These are phyloP conservation scores for Hypomecis atomaria DNA, from an alignment of 2,888 invertebrate species.

Conservation along the genomic window DNA sequence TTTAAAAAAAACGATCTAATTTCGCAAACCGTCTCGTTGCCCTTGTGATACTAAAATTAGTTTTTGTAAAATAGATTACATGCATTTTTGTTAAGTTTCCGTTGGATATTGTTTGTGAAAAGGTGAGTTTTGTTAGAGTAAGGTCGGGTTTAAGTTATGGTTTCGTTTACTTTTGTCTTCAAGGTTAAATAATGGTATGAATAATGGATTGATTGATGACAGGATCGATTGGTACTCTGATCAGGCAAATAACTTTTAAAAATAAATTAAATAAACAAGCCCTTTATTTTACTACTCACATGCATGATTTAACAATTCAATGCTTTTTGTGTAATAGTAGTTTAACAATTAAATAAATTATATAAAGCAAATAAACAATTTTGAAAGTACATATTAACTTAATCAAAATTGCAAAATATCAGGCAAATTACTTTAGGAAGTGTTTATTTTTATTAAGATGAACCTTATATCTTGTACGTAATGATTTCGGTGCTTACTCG, in stretches of 20 bases:
- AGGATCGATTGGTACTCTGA: not conserved
- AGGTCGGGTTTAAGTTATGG: slow-evolving; percentile 18
- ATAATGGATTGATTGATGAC: slow-evolving; percentile 9
- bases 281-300: too few relatives aligned
- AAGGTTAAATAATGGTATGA: slow-evolving; percentile 6
- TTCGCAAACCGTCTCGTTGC: slow-evolving; percentile 50
- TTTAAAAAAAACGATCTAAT: slow-evolving; percentile 38
- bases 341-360: too few relatives aligned
- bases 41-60: slow-evolving; percentile 63
- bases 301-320: too few relatives aligned
- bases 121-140: slow-evolving; percentile 56
- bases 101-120: slow-evolving; percentile 50
- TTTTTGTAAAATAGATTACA: slow-evolving; percentile 62
- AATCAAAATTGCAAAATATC: too few relatives aligned
- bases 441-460: too few relatives aligned
- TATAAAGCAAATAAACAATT: too few relatives aligned
- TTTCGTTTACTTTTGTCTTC: slow-evolving; percentile 1
- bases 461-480: too few relatives aligned
- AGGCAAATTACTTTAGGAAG: not conserved
- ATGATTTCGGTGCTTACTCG: too few relatives aligned
- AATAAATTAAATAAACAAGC: not conserved
- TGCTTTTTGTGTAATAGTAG: too few relatives aligned
- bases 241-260: not conserved
- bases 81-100: slow-evolving; percentile 60
- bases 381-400: too few relatives aligned